Conservation (phyloP, 2,888 invertebrate genomes). For the Gastrophysa polygoni region DNA sequence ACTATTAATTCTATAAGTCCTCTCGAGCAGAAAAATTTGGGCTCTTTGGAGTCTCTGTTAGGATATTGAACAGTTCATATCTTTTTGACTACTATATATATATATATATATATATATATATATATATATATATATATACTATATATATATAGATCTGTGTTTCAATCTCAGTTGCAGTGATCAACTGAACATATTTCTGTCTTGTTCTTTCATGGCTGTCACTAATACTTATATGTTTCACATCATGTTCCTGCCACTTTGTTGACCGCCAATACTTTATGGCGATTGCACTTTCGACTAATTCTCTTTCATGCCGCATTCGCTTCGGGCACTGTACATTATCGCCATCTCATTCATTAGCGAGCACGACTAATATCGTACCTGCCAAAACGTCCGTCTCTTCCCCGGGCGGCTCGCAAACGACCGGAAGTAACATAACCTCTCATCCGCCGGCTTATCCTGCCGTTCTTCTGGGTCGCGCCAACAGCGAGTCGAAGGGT, state of each 20-base stretch:
- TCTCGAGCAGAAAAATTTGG: too few relatives aligned
- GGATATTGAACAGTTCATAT: too few relatives aligned
- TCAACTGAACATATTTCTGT: too few relatives aligned
- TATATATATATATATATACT: too few relatives aligned
- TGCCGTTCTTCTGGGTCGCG: slow-evolving; percentile 73
- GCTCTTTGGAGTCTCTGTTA: too few relatives aligned
- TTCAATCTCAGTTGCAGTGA: too few relatives aligned
- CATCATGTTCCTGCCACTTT: neutral
- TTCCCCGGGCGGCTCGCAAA: slow-evolving; percentile 21
- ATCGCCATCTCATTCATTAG: slow-evolving; percentile 11
- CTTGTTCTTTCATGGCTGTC: too few relatives aligned
- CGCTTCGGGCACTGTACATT: slow-evolving; percentile 24
- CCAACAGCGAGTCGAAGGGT: slow-evolving; percentile 63
- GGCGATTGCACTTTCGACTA: neutral
- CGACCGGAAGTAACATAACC: slow-evolving; percentile 54
- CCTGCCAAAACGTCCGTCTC: slow-evolving; percentile 23
- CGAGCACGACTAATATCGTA: slow-evolving; percentile 25
- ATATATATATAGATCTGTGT: too few relatives aligned
- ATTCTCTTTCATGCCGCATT: slow-evolving; percentile 46
- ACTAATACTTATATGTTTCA: too few relatives aligned
- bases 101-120: too few relatives aligned
- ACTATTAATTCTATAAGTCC: too few relatives aligned
- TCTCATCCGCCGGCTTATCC: slow-evolving; percentile 70
- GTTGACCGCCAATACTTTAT: neutral
- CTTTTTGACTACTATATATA: too few relatives aligned